A percentile compares a stretch with the other conserved stretches of the same genome.
These are phyloP conservation scores for Microplitis mediator DNA, from an alignment of 1,140 invertebrate species.

Conservation along the genomic window DNA sequence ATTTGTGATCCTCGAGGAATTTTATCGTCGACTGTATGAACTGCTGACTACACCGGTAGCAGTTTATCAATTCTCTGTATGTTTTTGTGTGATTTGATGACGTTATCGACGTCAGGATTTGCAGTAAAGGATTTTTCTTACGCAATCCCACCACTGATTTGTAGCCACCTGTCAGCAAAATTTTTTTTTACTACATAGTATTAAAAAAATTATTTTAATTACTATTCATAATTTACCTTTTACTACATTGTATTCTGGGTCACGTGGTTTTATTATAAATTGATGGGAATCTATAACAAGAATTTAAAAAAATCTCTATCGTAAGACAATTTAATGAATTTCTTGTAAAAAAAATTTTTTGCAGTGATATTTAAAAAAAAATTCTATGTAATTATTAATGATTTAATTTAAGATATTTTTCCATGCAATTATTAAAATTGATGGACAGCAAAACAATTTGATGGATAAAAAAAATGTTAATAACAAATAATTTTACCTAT, in stretches of 20 bases:
- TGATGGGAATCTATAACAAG: constrained; percentile 65
- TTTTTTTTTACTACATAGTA: neutral
- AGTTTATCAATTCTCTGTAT: constrained; percentile 32
- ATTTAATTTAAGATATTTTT: neutral
- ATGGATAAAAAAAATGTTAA: neutral
- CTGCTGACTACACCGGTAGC: constrained; percentile 54
- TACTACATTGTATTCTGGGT: constrained; percentile 64
- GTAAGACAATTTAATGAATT: too few relatives aligned
- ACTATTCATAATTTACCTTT: constrained; percentile 50
- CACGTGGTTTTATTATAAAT: constrained; percentile 65
- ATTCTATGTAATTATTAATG: too few relatives aligned
- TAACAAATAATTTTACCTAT: constrained; percentile 41
- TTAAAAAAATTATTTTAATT: neutral
- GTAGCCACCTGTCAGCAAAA: constrained; percentile 62
- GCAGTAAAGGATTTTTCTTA: constrained; percentile 63
- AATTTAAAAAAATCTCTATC: too few relatives aligned
- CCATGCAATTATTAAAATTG: neutral
- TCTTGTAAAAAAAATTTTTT: too few relatives aligned
- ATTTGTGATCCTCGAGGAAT: constrained; percentile 64
- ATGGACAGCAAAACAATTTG: neutral
- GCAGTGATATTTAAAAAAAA: too few relatives aligned
- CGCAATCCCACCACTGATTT: constrained; percentile 62
- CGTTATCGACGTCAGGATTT: constrained; percentile 54
- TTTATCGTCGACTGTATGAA: constrained; percentile 64
- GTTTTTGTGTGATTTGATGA: constrained; percentile 19